Conservation (phyloP, 2,797 vertebrate species). For the Mormyrus proboscirostris region DNA sequence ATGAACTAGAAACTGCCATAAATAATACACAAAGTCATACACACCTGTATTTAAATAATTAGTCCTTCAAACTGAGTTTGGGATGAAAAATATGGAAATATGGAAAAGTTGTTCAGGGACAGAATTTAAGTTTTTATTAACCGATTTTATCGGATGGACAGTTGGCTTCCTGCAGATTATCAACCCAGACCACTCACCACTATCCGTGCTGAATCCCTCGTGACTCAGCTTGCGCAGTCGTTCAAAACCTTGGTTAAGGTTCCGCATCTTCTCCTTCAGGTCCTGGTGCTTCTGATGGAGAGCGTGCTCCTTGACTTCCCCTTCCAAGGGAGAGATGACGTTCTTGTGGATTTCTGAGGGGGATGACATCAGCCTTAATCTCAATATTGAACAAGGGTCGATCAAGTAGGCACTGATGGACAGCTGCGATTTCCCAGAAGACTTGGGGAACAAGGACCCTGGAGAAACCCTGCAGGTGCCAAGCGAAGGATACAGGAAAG, state of each 20-base stretch:
- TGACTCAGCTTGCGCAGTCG: conserved; percentile 83
- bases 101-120: neutral
- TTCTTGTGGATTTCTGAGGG: conserved; percentile 81
- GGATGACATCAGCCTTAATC: neutral
- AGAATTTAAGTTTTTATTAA: neutral
- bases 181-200: conserved; percentile 57
- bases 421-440: neutral
- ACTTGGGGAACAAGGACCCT: neutral
- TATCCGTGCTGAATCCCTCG: conserved; percentile 73
- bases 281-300: conserved; percentile 77
- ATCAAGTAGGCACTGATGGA: no score
- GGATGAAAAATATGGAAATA: neutral
- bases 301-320: conserved; percentile 62
- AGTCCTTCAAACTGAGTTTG: neutral
- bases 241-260: conserved; percentile 84
- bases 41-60: neutral
- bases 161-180: neutral
- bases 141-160: neutral
- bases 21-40: neutral
- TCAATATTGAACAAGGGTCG: neutral
- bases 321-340: conserved; percentile 70
- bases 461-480: neutral
- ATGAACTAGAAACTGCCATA: neutral
- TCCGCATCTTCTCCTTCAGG: conserved; percentile 78
- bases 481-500: neutral